Percentiles rank a stretch among this genome's conserved stretches.
Evolutionary conservation across 2,113 vertebrate genomes (phyloP).

Genomic region (Lagenorhynchus albirostris): DNA sequence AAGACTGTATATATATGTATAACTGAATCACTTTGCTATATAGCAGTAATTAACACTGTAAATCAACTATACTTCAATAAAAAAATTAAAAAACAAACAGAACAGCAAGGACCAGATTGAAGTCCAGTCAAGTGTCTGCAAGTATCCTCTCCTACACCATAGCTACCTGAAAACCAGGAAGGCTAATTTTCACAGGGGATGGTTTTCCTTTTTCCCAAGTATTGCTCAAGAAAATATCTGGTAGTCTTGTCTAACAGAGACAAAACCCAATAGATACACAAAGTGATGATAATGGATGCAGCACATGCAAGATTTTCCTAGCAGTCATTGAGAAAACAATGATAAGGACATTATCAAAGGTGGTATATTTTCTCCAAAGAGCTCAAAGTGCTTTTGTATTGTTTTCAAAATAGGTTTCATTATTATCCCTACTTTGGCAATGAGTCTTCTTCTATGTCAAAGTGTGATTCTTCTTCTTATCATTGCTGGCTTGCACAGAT

Average conservation of each 20-base stretch:
- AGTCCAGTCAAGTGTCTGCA: background rate
- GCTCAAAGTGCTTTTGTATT: background rate
- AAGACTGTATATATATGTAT: background rate
- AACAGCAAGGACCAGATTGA: background rate
- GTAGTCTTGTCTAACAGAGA: background rate
- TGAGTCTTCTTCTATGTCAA: background rate
- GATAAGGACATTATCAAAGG: conserved; percentile 7
- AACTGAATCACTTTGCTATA: background rate
- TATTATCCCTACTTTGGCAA: background rate
- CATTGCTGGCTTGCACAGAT: background rate
- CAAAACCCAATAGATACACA: background rate
- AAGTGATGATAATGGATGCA: background rate
- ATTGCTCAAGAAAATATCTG: background rate
- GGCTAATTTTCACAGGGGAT: background rate
- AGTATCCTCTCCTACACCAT: background rate
- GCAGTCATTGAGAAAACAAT: background rate
- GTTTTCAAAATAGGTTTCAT: background rate
- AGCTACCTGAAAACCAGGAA: background rate
- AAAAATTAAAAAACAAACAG: background rate
- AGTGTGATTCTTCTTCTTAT: background rate
- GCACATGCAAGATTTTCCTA: background rate
- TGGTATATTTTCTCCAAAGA: conserved; percentile 15
- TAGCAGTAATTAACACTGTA: background rate
- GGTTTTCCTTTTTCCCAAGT: background rate
- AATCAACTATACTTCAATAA: background rate